Conservation (phyloP, 2,888 invertebrate species). For the Thymelicus sylvestris region DNA sequence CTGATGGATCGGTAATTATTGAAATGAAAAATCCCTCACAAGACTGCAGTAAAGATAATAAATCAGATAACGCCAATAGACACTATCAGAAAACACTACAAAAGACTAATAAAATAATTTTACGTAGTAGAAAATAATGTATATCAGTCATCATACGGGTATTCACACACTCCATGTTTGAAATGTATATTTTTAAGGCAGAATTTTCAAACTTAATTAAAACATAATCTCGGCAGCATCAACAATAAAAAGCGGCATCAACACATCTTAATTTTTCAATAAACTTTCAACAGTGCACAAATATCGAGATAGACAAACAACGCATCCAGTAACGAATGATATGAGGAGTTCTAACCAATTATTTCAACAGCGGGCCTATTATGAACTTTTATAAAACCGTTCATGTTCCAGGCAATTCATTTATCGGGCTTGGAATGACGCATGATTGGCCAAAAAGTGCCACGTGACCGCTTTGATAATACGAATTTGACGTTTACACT, state of each 20-base stretch:
- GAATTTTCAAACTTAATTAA: constrained; percentile 23
- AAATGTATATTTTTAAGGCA: background rate
- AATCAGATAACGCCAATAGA: background rate
- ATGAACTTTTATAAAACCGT: too few species aligned
- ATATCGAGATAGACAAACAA: constrained; percentile 32
- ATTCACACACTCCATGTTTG: constrained; percentile 19
- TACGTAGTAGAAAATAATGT: constrained; percentile 22
- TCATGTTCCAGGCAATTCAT: too few species aligned
- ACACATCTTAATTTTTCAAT: constrained; percentile 19
- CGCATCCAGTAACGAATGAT: background rate
- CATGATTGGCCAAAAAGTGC: too few species aligned
- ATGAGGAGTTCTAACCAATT: constrained; percentile 9
- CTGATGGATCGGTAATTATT: background rate
- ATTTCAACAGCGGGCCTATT: background rate
- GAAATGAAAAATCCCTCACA: constrained; percentile 1
- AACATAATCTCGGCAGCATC: constrained; percentile 14
- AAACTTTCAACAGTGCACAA: constrained; percentile 40
- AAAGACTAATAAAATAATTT: constrained; percentile 17
- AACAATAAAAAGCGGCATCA: constrained; percentile 21
- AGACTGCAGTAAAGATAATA: background rate
- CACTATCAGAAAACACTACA: constrained; percentile 5
- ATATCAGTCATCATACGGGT: constrained; percentile 32
- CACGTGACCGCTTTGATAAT: too few species aligned
- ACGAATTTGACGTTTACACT: too few species aligned
- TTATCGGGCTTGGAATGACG: too few species aligned